Base-by-base conservation (phyloP, 2,888 invertebrate genomes). In the Anodontia alba region DNA sequence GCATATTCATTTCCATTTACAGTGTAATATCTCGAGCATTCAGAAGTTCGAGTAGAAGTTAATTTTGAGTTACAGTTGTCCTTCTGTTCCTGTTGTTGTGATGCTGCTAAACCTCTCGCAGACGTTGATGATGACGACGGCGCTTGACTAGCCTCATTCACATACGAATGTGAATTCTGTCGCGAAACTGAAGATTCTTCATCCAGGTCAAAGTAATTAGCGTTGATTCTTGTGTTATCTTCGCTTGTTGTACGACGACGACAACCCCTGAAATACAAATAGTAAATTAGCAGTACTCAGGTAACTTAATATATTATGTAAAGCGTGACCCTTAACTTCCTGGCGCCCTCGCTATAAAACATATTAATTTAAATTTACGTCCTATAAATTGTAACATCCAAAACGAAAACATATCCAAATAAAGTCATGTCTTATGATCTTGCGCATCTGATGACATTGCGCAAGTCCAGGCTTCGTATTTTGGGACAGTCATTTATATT, bases 1-100 rank as follows among this genome's bases (percentile, higher is more conserved):
- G 86, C 86, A 54, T 86, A 86, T 38, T 83, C 86, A 38, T 86
- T 86, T 31, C 83, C 86, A 23, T 43, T 71, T 20, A 75, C 62
- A 31, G 73, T 29, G 29, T 70, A 76, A 66, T 66, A 75, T 29
- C 42, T 54, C 2, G 73, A 69, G 12, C 38, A 51, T 0, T 54
- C 72, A 71, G 71, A 20, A 15, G 31, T 12, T 38, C 33, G 51
- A 15, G 31, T 23, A 20, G 51, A 72, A 12, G 29, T n/a, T 23
- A 36, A 20, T 72, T 54, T 54, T 8, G 38, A 68, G 23, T 67
- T 33, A 68, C 33, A 54, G 38, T 12, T 67, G 38, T 31, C 23
- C n/a, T 67, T 76, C 67, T n/a, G 62, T 57, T 1, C 76, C n/a
- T 73, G 73, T 15, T 78, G 72, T 23, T 82, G 78, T 23, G 71